Evolutionary conservation across 2,113 vertebrate genomes (phyloP).

Genomic region (Amazona guildingii): DNA sequence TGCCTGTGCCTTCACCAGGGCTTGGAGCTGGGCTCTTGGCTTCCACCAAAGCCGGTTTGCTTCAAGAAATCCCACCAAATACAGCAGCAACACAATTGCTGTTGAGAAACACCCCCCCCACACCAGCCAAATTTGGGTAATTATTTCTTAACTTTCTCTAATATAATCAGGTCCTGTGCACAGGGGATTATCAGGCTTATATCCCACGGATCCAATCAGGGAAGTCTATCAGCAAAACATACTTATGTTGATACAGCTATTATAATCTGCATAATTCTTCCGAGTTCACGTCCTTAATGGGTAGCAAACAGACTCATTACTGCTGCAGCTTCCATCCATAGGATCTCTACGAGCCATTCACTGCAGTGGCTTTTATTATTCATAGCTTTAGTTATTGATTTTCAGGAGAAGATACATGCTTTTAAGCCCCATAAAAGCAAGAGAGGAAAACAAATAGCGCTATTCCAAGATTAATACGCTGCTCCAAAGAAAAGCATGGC

Average conservation of each 20-base stretch:
- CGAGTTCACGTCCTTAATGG: conserved; percentile 69
- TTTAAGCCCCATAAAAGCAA: conserved; percentile 62
- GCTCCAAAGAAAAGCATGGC: conserved; percentile 24
- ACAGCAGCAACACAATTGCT: fast-evolving
- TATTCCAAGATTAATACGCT: conserved; percentile 46
- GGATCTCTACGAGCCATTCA: conserved; percentile 45
- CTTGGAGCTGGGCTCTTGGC: not conserved
- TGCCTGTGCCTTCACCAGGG: fast-evolving
- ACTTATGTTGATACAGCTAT: conserved; percentile 72
- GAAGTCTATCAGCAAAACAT: conserved; percentile 70
- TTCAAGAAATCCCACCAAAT: not conserved
- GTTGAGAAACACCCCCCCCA: not conserved
- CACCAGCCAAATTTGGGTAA: not conserved
- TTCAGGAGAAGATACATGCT: conserved; percentile 54
- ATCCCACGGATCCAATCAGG: conserved; percentile 67
- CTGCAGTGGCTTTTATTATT: conserved; percentile 61
- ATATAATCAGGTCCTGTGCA: conserved; percentile 50
- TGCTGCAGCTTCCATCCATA: conserved; percentile 23
- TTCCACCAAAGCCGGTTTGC: not conserved
- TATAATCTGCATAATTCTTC: conserved; percentile 75
- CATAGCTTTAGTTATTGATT: conserved; percentile 70
- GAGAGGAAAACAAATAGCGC: conserved; percentile 50
- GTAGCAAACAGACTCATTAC: conserved; percentile 69
- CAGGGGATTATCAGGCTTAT: conserved; percentile 60
- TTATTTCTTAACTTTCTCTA: conserved; percentile 40